Evolutionary conservation across 2,888 invertebrate genomes (phyloP).

Genomic region (Lottia gigantea): DNA sequence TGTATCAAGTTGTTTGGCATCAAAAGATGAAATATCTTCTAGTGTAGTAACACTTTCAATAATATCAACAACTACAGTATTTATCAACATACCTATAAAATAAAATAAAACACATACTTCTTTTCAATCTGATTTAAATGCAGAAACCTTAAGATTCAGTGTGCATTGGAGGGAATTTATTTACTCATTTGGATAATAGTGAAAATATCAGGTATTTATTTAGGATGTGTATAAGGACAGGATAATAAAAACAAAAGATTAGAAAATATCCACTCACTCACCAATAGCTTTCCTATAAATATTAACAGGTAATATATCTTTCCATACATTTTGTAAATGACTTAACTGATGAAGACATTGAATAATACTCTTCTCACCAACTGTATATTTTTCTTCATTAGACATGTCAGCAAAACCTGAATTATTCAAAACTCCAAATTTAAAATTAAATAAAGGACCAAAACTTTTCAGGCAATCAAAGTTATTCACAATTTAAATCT

Average conservation of each 20-base stretch:
- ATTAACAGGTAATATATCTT: slow-evolving; percentile 81
- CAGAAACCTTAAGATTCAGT: too few species aligned
- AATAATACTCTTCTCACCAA: slow-evolving; percentile 71
- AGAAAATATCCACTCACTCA: slow-evolving; percentile 34
- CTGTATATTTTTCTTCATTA: slow-evolving; percentile 51
- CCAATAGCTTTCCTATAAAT: slow-evolving; percentile 81
- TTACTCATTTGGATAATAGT: too few species aligned
- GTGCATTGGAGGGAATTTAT: too few species aligned
- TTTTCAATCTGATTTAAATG: too few species aligned
- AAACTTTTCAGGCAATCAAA: too few species aligned
- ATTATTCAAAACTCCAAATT: slow-evolving; percentile 21
- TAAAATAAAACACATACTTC: neutral
- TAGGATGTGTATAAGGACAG: too few species aligned
- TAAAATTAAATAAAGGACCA: too few species aligned
- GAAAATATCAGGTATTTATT: too few species aligned
- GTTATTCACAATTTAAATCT: too few species aligned
- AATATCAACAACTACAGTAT: slow-evolving; percentile 78
- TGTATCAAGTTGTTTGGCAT: slow-evolving; percentile 82
- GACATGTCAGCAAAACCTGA: slow-evolving; percentile 64
- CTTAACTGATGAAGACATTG: slow-evolving; percentile 88
- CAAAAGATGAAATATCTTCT: slow-evolving; percentile 88
- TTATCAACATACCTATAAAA: slow-evolving; percentile 73
- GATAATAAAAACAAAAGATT: too few species aligned
- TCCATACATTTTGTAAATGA: slow-evolving; percentile 88
- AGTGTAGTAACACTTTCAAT: slow-evolving; percentile 69